Base-by-base conservation (phyloP, 2,888 invertebrate genomes). In the Rhaphigaster nebulosa region DNA sequence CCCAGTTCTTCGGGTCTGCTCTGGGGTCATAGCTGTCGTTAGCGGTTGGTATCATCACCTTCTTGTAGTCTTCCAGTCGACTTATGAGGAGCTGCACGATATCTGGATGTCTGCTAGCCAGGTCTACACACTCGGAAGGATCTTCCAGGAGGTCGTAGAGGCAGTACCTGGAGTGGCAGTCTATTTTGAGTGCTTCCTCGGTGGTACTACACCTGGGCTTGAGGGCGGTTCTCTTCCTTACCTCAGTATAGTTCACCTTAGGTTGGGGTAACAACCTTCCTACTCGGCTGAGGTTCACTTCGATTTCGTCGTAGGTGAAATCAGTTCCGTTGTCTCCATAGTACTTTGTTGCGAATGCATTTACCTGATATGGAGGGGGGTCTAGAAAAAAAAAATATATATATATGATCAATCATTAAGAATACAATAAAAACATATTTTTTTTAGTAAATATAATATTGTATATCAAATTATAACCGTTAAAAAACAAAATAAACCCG, bases 51-150 rank as follows among this genome's bases (percentile, higher is more conserved):
- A 87, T 88, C 54, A 89, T 12, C 18, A 34, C 8, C 18, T 29
- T 50, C n/a, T 56, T 34, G 50, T 65, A 91, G 52, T 54, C 18
- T 5, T 45, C 70, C 87, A 91, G 45, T 1, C 50, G 15, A 0
- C 56, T 45, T 26, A n/a, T 3, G 12, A 91, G 70, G 12, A 34
- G 23, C 18, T 26, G 34, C 26, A 93, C 95, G 5, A 96, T 95
- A 91, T 94, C 94, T 2, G 94, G 94, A 92, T 94, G 93, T 13
- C 93, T 92, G 60, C 92, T 93, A 5, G 93, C 94, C 38, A 95
- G 92, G 93, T 98, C 96, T 92, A 95, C 95, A 88, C 95, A 96
- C 93, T 98, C 97, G 92, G 97, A 96, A 0, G 97, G 97, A 93
- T 98, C 98, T 89, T 95, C 95, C 0, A 95, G 95, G 56, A 98